phyloP scores from a whole-genome alignment of 2,797 vertebrate species.

The Premnoplex brunnescens region DNA sequence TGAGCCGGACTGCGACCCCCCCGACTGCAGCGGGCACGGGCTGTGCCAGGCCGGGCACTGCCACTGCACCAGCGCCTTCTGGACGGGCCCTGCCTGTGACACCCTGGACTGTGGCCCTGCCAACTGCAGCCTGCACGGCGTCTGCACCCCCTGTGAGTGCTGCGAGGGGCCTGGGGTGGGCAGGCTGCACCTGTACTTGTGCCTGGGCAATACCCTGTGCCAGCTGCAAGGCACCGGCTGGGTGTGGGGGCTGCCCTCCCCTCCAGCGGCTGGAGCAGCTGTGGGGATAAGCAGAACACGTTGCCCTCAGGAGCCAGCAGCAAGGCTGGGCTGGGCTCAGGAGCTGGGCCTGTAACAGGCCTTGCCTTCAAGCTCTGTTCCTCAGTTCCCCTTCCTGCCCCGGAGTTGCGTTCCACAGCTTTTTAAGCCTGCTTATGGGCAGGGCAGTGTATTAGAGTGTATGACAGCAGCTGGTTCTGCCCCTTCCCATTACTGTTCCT shows the following conservation, averaged over 20 bases:
- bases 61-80: conserved; percentile 73
- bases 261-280: not conserved
- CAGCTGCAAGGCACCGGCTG: no score
- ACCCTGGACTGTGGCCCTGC: conserved; percentile 78
- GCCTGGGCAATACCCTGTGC: fast-evolving
- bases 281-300: fast-evolving
- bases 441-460: fast-evolving
- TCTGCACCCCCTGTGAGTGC: conserved; percentile 80
- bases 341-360: not conserved
- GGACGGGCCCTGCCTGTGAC: conserved; percentile 78
- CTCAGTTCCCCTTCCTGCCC: not conserved
- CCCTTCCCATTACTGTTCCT: not conserved
- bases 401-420: not conserved
- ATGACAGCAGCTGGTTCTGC: not conserved
- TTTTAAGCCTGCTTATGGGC: not conserved
- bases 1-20: conserved; percentile 76
- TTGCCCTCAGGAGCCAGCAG: not conserved
- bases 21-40: conserved; percentile 83
- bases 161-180: no score
- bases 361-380: not conserved
- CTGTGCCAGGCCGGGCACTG: conserved; percentile 82
- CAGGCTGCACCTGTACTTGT: no score
- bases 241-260: not conserved
- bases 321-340: not conserved
- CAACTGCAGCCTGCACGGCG: conserved; percentile 80